A percentile compares a stretch with the other conserved stretches of the same genome.
phyloP scores from a whole-genome alignment of 2,113 vertebrate genomes.

The Mohoua ochrocephala region DNA sequence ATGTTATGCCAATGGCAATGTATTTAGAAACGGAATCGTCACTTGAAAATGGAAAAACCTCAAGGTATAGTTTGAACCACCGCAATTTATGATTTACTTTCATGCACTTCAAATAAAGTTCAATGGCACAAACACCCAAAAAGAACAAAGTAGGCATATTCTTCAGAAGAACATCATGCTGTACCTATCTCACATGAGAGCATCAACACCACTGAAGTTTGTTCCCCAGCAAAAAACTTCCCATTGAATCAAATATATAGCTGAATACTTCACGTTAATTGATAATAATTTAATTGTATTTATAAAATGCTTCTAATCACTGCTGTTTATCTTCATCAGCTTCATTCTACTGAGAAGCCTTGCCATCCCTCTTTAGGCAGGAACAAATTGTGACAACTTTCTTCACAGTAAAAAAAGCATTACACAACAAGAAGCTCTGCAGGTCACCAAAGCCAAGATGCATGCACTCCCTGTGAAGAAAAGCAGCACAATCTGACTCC shows the following conservation, averaged over 20 bases:
- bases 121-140: neutral
- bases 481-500: neutral
- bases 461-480: neutral
- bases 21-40: neutral
- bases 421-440: neutral
- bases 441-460: neutral
- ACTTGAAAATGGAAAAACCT: neutral
- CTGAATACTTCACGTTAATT: neutral
- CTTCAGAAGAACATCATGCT: neutral
- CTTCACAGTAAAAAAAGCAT: neutral
- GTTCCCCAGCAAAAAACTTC: neutral
- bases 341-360: neutral
- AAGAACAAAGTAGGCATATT: neutral
- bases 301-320: neutral
- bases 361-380: neutral
- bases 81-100: neutral
- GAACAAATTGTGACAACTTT: neutral
- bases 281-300: neutral
- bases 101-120: neutral
- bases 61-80: neutral
- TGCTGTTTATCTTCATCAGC: neutral
- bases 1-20: neutral
- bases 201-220: neutral
- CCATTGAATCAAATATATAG: neutral
- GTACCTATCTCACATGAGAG: neutral